Evolutionary conservation across 2,797 vertebrate genomes (phyloP), one percentile per base, ranked within the genome.

Genomic region (Discoglossus pictus): DNA sequence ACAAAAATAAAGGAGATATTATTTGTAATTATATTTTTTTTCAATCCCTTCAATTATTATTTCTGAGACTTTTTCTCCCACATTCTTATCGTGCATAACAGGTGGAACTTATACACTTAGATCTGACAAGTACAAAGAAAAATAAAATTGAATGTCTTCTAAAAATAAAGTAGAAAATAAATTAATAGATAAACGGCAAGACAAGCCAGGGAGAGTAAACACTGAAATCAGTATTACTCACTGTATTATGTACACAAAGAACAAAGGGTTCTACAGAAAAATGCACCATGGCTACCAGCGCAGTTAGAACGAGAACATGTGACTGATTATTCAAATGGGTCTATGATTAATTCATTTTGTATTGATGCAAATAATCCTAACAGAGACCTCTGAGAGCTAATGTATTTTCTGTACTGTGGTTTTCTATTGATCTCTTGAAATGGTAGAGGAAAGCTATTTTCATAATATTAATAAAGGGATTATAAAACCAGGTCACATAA

Each of bases 401-500:
- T 83, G 80, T 80, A 80, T 82, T 85, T 83, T 75, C 50, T 67
- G 81, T 78, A 73, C 77, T 75, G 66, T 80, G 76, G 72, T 75
- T 84, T 86, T 78, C 80, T 78, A 82, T 70, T 79, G 86, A 84
- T 82, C 87, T 83, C 76, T 79, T 73, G 75, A 79, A 86, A 81
- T 75, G 76, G 81, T 74, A 73, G 79, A 85, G 78, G 77, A 90
- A 91, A 89, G 87, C 87, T 79, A 90, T 93, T 91, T 92, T 87
- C 59, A 75, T 89, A 84, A 88, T 91, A 91, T 90, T 91, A 93
- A 94, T 90, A 92, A 91, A 84, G 84, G 82, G 82, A 89, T 90
- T 88, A 90, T 87, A 90, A 91, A 96, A 94, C 91, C 92, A 89
- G 95, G 93, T 94, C 93, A 92, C 90, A 94, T 92, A 88, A 90